These are phyloP conservation scores for Drosophila cardini DNA, from an alignment of 1,140 invertebrate genomes.

Conservation along the genomic window DNA sequence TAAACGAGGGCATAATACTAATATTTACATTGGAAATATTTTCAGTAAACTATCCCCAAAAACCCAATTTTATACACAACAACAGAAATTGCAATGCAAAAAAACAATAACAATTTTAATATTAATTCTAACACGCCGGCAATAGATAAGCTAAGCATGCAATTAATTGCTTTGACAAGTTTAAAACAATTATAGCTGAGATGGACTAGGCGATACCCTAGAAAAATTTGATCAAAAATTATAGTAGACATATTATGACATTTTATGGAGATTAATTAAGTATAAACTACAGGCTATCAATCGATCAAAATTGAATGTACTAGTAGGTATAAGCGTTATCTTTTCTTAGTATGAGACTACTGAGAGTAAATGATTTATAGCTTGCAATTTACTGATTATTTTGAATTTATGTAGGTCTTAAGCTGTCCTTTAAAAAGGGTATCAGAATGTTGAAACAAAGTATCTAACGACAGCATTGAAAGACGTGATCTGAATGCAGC, in stretches of 20 bases:
- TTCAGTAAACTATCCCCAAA: not conserved
- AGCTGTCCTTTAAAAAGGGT: not conserved
- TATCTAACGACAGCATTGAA: not conserved
- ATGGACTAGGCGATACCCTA: constrained; percentile 1
- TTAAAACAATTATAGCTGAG: not conserved
- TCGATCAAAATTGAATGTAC: no score
- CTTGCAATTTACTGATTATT: not conserved
- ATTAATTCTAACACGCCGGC: constrained; percentile 54
- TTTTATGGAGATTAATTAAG: no score
- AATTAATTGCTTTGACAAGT: constrained; percentile 61
- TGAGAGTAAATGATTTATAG: no score
- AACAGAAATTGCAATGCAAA: constrained; percentile 68
- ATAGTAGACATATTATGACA: no score
- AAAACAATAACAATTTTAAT: constrained; percentile 54
- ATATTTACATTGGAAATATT: not conserved
- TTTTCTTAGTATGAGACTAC: no score
- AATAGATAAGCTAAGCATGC: constrained; percentile 72
- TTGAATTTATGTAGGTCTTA: not conserved
- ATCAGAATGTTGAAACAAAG: not conserved
- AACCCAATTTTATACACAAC: constrained; percentile 27
- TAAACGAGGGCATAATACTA: not conserved
- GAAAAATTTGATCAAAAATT: not conserved
- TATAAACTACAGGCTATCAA: no score
- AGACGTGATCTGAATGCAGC: not conserved
- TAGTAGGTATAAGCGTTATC: no score